Evolutionary conservation across 2,888 invertebrate species (phyloP), one percentile per base, ranked within the genome.

Genomic region (Frankliniella intonsa): DNA sequence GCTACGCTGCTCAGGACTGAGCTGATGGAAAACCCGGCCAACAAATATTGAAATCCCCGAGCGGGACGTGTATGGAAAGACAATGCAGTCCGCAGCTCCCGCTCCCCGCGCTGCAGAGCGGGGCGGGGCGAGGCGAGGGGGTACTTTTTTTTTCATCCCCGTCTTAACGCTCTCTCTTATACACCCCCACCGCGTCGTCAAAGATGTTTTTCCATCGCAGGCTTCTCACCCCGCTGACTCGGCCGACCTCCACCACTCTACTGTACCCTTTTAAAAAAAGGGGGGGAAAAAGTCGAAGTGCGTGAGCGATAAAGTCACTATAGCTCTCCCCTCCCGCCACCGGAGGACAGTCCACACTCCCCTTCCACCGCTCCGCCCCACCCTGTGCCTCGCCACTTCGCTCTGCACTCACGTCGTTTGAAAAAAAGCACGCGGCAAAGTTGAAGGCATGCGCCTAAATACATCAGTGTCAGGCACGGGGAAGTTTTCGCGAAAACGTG

Each of bases 31-130:
- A 76, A 22, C 12, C 12, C 69, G n/a, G 62, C 38, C 62, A 62
- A 76, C 69, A 76, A 76, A 76, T 76, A 76, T 76, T 76, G 69
- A 76, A 76, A 76, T 76, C 69, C 69, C 69, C 25, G 69, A 3
- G 69, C 22, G 22, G 25, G 22, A 25, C 69, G 69, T 76, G 69
- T 25, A 25, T 8, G 22, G 69, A n/a, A 76, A 76, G 69, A 76
- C 69, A 76, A 76, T 76, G 69, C 69, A 17, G 14, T 17, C 3
- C 55, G 14, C 55, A 11, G 55, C 55, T 17, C 55, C 12, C 12
- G 51, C 55, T 14, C 17, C 55, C 55, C 55, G 14, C 55, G 8
- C 10, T n/a, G n/a, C n/a, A n/a, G 62, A 38, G 38, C 62, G 55
- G 55, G 3, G 38, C 38, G 55, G 2, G 55, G 55, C 55, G 55